Base-by-base conservation (phyloP, 30 jellyfish, hydroid and myxozoan species). In the Turritopsis dohrnii region DNA sequence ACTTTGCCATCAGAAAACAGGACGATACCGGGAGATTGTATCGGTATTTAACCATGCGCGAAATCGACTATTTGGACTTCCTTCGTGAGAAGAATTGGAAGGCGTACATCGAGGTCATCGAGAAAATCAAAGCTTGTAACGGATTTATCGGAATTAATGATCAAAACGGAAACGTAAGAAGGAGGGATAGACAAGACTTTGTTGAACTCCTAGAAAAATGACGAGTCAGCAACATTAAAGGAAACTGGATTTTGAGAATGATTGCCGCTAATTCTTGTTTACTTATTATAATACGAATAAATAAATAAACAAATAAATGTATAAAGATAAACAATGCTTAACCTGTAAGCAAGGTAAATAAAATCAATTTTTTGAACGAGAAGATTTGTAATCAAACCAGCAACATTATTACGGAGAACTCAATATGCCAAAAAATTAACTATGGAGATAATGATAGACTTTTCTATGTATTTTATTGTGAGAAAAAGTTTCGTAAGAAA, bases 51-150 rank as follows among this genome's bases (percentile, higher is more conserved):
- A 76, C 84, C 21, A 26, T 76, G 29, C 41, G 84, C 21, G 84
- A 76, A 22, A 76, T 76, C 18, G 84, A 76, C 69, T 76, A 76
- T 52, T 65, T 76, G 41, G 84, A 76, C 7, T 28, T 1, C 77
- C 19, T 76, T 1, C 84, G 84, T 18, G 28, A 28, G 69, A 76
- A 76, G 28, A 76, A 52, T 17, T 18, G 21, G 28, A 28, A 79
- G 1, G 7, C 28, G 26, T 76, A 76, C 53, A 52, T 24, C 21
- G 72, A 29, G 4, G 77, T 76, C 8, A 28, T 76, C 7, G 28
- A n/a, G 26, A 76, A 29, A 18, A 21, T 76, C 60, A 41, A 41
- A 41, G 60, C 60, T 3, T 41, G 60, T 41, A 41, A 41, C 60
- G 60, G 60, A 41, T 3, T 41, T 13, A 41, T 41, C 60, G 60